These are phyloP conservation scores for Carabus problematicus DNA, from an alignment of 2,888 invertebrate genomes.

Conservation along the genomic window DNA sequence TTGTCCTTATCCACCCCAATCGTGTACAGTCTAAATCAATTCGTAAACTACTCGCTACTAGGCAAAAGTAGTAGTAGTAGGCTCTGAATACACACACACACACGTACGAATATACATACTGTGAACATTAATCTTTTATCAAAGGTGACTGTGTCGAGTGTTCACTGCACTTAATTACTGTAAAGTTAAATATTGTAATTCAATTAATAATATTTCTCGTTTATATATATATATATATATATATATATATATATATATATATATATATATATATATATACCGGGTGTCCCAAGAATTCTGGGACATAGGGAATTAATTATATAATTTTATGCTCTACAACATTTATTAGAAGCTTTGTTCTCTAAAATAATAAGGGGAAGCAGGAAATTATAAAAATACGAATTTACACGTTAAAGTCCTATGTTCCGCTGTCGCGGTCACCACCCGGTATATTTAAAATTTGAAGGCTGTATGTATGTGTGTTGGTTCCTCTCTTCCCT, in stretches of 20 bases:
- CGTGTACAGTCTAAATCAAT: slow-evolving; percentile 40
- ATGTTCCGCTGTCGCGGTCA: too few species aligned
- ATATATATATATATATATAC: slow-evolving; percentile 2
- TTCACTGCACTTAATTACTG: too few species aligned
- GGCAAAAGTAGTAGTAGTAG: too few species aligned
- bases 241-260: slow-evolving; percentile 4
- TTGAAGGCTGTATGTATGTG: neutral
- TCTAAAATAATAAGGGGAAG: too few species aligned
- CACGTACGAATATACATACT: neutral
- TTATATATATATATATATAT: neutral
- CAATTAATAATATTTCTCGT: too few species aligned
- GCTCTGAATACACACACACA: neutral
- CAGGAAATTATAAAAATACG: too few species aligned
- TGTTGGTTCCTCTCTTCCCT: neutral
- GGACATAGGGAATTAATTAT: neutral
- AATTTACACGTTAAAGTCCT: too few species aligned
- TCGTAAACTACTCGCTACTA: slow-evolving; percentile 27
- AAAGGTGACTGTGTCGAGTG: neutral
- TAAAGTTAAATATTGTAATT: too few species aligned
- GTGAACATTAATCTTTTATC: neutral
- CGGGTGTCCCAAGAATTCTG: too few species aligned
- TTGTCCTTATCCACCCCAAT: slow-evolving; percentile 42
- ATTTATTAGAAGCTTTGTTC: too few species aligned
- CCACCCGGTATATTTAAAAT: too few species aligned
- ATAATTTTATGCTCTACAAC: too few species aligned